phyloP scores from a whole-genome alignment of 2,888 invertebrate genomes.

The Diarsia rubi region DNA sequence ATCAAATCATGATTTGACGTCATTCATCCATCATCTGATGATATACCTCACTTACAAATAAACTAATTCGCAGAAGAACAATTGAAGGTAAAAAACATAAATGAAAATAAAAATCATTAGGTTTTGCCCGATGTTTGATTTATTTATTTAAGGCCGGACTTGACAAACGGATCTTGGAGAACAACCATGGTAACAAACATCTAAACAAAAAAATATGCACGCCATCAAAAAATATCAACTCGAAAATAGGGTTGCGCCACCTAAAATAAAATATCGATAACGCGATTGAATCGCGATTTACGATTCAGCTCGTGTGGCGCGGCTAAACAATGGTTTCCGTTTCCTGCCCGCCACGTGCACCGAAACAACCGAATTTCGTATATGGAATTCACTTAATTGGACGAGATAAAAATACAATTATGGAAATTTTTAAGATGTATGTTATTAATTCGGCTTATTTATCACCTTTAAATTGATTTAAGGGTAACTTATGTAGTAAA shows the following conservation, averaged over 20 bases:
- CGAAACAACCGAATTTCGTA: slow-evolving; percentile 58
- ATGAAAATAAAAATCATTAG: background rate
- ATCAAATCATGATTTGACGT: slow-evolving; percentile 30
- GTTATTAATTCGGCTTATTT: slow-evolving; percentile 40
- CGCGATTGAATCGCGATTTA: slow-evolving; percentile 76
- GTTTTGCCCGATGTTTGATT: background rate
- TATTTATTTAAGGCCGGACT: background rate
- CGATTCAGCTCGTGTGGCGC: slow-evolving; percentile 77
- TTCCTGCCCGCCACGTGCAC: slow-evolving; percentile 84
- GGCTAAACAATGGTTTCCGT: slow-evolving; percentile 86
- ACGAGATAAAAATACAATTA: slow-evolving; percentile 57
- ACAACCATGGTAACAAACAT: slow-evolving; percentile 28
- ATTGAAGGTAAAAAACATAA: slow-evolving; percentile 1
- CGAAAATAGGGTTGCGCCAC: slow-evolving; percentile 54
- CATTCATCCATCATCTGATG: slow-evolving; percentile 21
- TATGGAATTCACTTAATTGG: slow-evolving; percentile 60
- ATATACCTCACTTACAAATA: slow-evolving; percentile 22
- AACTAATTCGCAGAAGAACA: slow-evolving; percentile 25
- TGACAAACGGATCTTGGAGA: background rate
- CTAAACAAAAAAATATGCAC: slow-evolving; percentile 33
- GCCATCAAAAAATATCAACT: slow-evolving; percentile 18
- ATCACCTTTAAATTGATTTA: slow-evolving; percentile 37
- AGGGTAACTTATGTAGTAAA: background rate
- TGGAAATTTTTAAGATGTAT: slow-evolving; percentile 21
- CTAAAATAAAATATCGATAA: slow-evolving; percentile 69